A percentile compares a stretch with the other conserved stretches of the same genome.
phyloP scores from a whole-genome alignment of 2,888 invertebrate genomes.

The Gandaritis pyraliata region DNA sequence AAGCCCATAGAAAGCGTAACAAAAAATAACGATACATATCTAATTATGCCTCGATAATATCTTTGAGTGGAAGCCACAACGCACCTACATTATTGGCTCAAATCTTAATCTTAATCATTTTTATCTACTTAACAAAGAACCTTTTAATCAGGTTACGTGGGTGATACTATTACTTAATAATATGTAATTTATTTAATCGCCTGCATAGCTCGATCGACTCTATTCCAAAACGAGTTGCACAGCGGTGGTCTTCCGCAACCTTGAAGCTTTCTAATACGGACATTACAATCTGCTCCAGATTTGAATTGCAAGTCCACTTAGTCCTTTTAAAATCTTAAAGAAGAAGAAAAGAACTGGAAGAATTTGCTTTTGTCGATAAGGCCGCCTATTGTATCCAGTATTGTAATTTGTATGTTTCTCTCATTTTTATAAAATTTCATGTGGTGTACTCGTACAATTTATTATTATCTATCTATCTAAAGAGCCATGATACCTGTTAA shows the following conservation, averaged over 20 bases:
- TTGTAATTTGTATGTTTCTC: no score
- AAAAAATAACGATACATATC: constrained; percentile 30
- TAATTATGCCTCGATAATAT: constrained; percentile 38
- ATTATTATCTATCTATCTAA: no score
- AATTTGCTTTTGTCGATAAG: no score
- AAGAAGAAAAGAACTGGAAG: no score
- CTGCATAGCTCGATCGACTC: constrained; percentile 30
- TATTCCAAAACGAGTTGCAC: constrained; percentile 39
- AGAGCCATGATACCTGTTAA: no score
- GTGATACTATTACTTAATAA: constrained; percentile 51
- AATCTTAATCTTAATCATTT: constrained; percentile 37
- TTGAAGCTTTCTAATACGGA: constrained; percentile 48
- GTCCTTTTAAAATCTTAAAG: no score
- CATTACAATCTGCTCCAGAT: constrained; percentile 14
- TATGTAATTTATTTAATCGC: constrained; percentile 47
- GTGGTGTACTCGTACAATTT: no score
- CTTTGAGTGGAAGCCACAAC: constrained; percentile 34
- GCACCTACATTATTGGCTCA: constrained; percentile 33
- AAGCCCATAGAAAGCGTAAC: no score
- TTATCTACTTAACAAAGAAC: constrained; percentile 57
- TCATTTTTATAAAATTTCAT: no score
- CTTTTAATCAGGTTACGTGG: constrained; percentile 54
- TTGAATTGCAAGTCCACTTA: constrained; percentile 4
- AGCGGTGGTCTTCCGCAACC: constrained; percentile 53
- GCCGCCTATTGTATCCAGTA: no score